A percentile compares a stretch with the other conserved stretches of the same genome.
phyloP scores from a whole-genome alignment of 2,888 invertebrate genomes.

The Oasisia sp. region DNA sequence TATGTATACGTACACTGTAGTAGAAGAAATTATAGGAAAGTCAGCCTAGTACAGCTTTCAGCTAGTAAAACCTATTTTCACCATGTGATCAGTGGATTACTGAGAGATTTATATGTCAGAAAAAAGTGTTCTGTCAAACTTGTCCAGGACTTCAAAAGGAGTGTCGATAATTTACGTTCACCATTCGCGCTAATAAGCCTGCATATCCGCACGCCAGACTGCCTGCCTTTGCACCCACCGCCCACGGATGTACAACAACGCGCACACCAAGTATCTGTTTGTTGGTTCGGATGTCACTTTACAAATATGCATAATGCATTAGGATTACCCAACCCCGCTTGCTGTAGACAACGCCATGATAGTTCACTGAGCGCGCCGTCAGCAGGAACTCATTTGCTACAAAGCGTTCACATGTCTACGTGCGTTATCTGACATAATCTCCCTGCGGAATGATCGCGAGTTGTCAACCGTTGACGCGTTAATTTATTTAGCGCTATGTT shows the following conservation, averaged over 20 bases:
- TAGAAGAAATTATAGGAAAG: no score
- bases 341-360: neutral
- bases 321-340: neutral
- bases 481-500: neutral
- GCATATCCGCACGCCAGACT: neutral
- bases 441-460: neutral
- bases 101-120: no score
- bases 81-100: no score
- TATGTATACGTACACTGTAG: no score
- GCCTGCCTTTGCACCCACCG: neutral
- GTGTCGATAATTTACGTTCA: neutral
- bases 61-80: no score
- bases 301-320: slow-evolving; percentile 8
- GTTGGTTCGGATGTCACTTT: neutral
- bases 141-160: no score
- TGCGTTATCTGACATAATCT: neutral
- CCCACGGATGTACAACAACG: neutral
- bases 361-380: neutral
- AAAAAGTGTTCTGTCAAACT: no score
- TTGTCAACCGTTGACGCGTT: neutral
- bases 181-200: neutral
- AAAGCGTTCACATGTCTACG: neutral
- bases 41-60: no score
- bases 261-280: neutral
- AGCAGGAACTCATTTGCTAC: neutral